Evolutionary conservation across 2,888 invertebrate species (phyloP).

Genomic region (Andricus quercusramuli): DNA sequence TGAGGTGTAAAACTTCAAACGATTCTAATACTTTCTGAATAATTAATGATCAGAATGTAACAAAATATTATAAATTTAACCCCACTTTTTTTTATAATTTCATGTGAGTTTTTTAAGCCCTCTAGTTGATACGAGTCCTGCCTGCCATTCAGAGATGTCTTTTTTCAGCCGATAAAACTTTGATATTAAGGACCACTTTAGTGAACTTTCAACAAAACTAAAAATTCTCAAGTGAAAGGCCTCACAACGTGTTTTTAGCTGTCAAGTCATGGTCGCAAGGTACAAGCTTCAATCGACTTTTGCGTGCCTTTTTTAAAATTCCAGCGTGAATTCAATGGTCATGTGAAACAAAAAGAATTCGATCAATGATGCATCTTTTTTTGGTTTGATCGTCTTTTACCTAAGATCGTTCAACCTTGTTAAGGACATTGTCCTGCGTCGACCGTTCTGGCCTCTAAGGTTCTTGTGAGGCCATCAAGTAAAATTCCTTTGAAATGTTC

Average conservation of each 20-base stretch:
- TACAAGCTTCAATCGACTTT: conserved; percentile 26
- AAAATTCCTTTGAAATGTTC: conserved; percentile 41
- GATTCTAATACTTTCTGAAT: no score
- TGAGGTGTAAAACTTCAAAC: no score
- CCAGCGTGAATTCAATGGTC: conserved; percentile 32
- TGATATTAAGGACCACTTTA: conserved; percentile 7
- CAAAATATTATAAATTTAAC: no score
- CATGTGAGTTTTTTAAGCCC: no score
- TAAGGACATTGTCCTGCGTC: conserved; percentile 59
- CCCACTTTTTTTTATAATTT: no score
- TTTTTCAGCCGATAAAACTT: not conserved
- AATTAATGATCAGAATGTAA: no score
- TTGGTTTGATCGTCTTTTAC: not conserved
- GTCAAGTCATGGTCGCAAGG: conserved; percentile 31
- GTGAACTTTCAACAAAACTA: conserved; percentile 26
- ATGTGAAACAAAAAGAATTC: conserved; percentile 2
- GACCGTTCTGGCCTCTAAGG: conserved; percentile 54
- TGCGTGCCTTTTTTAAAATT: conserved; percentile 33
- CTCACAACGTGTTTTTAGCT: conserved; percentile 28
- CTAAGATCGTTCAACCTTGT: conserved; percentile 50
- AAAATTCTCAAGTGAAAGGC: conserved; percentile 33
- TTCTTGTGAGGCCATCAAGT: conserved; percentile 47
- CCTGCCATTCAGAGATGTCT: not conserved
- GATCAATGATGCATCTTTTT: conserved; percentile 8
- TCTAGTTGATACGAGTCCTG: no score